Evolutionary conservation across 2,113 vertebrate genomes (phyloP).

Genomic region (Burhinus bistriatus): DNA sequence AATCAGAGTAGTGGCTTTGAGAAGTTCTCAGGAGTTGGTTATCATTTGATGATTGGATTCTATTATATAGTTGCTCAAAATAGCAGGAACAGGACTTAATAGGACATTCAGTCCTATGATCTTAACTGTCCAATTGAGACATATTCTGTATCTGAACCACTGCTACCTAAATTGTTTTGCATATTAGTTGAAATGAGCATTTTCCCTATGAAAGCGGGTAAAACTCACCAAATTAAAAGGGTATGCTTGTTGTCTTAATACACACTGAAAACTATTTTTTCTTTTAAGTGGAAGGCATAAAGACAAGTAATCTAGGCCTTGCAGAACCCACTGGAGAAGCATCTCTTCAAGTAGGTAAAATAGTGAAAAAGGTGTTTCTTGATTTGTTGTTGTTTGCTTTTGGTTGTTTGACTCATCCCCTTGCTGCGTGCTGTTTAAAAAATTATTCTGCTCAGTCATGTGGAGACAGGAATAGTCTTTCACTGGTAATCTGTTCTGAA

Average conservation of each 20-base stretch:
- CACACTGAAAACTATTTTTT: background rate
- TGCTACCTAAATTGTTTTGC: background rate
- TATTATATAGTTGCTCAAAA: conserved; percentile 11
- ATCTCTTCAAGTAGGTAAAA: background rate
- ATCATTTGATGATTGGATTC: background rate
- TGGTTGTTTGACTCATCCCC: background rate
- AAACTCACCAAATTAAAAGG: background rate
- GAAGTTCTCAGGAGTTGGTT: conserved; percentile 17
- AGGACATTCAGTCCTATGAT: background rate
- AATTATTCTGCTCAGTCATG: background rate
- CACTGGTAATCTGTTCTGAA: background rate
- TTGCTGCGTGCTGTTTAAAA: background rate
- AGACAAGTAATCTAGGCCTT: background rate
- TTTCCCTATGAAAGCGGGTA: background rate
- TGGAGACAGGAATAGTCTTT: background rate
- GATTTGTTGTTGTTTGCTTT: background rate
- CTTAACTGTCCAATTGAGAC: background rate
- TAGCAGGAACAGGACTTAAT: background rate
- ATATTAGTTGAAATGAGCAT: background rate
- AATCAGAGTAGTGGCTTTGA: background rate
- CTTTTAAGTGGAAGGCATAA: background rate
- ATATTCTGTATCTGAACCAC: background rate
- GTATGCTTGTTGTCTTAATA: background rate
- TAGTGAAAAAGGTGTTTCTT: background rate
- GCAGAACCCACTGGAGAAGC: background rate